These are phyloP conservation scores for Rhagoletis pomonella DNA, from an alignment of 1,140 invertebrate genomes.

Conservation along the genomic window DNA sequence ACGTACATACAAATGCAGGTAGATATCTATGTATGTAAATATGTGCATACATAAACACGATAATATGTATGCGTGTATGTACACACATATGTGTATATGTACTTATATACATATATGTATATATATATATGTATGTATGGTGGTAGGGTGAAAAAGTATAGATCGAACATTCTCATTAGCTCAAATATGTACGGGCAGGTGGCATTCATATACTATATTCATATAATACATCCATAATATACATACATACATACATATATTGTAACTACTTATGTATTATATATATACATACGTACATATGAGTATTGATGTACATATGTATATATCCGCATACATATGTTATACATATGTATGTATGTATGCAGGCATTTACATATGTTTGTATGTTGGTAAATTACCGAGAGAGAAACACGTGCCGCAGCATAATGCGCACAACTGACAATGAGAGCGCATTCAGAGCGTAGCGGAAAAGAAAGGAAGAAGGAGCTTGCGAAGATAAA, in stretches of 20 bases:
- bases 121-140: neutral
- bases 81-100: neutral
- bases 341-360: neutral
- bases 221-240: too few relatives aligned
- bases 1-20: neutral
- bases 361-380: neutral
- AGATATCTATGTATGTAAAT: neutral
- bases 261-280: neutral
- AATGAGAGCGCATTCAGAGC: neutral
- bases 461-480: neutral
- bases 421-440: neutral
- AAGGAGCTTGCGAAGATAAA: neutral
- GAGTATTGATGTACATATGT: too few relatives aligned
- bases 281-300: too few relatives aligned
- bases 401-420: slow-evolving; percentile 40
- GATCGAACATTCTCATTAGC: neutral
- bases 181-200: neutral
- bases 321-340: too few relatives aligned
- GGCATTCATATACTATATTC: neutral
- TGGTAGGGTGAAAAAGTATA: too few relatives aligned
- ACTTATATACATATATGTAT: neutral
- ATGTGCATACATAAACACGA: neutral
- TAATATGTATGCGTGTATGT: neutral
- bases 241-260: too few relatives aligned
- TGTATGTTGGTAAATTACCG: neutral